Evolutionary conservation across 2,113 vertebrate species (phyloP).

Genomic region (Steatornis caripensis): DNA sequence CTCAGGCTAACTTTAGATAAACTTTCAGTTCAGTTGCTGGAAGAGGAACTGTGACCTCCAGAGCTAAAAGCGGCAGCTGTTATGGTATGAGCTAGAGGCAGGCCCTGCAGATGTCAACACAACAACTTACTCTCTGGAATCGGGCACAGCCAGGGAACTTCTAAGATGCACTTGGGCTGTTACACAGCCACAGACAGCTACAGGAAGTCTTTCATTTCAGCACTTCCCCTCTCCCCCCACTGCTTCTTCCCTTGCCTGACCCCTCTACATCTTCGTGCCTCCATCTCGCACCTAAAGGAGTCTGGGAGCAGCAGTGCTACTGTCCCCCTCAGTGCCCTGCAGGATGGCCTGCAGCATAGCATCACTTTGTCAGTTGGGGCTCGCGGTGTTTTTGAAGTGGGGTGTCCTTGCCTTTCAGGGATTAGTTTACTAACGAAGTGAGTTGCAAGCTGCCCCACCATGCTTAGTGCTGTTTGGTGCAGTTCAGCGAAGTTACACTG

Average conservation of each 20-base stretch:
- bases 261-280: not conserved
- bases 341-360: not conserved
- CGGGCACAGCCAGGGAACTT: not conserved
- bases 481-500: fast-evolving
- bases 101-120: not conserved
- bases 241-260: not conserved
- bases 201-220: not conserved
- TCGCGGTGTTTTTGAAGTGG: not conserved
- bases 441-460: not conserved
- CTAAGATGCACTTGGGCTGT: not conserved
- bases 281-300: not conserved
- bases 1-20: not conserved
- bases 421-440: not conserved
- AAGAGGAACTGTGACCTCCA: not conserved
- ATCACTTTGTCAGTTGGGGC: not conserved
- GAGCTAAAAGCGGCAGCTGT: not conserved
- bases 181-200: not conserved
- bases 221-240: not conserved
- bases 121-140: not conserved
- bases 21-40: not conserved
- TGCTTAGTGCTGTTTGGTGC: not conserved
- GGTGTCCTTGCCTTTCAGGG: not conserved
- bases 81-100: not conserved
- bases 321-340: not conserved
- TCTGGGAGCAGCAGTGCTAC: not conserved